Percentiles rank a stretch among this genome's conserved stretches.
Conservation (phyloP, 2,797 vertebrate species). For the Melanotaenia boesemani region DNA sequence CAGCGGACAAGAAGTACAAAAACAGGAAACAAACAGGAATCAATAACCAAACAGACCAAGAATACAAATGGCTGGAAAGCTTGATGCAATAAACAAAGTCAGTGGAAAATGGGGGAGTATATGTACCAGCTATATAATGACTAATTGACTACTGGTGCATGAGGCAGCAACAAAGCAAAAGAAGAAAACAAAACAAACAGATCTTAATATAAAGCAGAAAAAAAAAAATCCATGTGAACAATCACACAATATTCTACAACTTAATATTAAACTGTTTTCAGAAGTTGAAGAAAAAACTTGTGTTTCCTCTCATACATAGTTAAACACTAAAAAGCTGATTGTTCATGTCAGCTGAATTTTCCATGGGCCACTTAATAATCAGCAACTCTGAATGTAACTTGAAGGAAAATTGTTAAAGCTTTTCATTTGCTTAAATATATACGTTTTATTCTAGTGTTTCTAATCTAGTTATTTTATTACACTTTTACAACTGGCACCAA, state of each 20-base stretch:
- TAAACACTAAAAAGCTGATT: background rate
- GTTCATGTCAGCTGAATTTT: background rate
- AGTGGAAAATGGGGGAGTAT: background rate
- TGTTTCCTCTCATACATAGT: background rate
- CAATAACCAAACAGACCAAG: background rate
- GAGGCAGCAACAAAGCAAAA: background rate
- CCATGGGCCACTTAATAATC: background rate
- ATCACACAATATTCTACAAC: background rate
- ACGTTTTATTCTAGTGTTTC: background rate
- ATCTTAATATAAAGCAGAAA: background rate
- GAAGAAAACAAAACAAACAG: background rate
- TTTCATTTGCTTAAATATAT: background rate
- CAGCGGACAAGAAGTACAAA: background rate
- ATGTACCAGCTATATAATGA: background rate
- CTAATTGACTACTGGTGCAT: background rate
- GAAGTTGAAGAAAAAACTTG: background rate
- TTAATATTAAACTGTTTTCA: background rate
- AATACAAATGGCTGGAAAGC: background rate
- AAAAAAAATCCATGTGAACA: background rate
- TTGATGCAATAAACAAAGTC: background rate
- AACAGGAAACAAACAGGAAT: background rate
- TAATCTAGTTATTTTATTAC: background rate
- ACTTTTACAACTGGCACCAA: background rate
- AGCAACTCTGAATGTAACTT: background rate
- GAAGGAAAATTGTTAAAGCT: background rate